phyloP scores from a whole-genome alignment of 1,140 invertebrate genomes.

The Drosophila sechellia region DNA sequence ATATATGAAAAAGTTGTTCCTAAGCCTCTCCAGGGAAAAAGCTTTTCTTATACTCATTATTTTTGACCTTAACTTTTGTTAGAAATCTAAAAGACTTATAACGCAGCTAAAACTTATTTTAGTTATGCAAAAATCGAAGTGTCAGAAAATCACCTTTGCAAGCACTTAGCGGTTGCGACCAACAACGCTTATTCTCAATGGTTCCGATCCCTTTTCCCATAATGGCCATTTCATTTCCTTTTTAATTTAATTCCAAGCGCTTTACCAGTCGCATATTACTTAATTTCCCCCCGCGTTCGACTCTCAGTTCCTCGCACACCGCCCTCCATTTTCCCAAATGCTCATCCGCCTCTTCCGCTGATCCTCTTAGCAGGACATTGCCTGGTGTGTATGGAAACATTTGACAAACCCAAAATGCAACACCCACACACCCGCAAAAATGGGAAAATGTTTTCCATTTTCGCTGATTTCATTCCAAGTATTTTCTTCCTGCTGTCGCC shows the following conservation, averaged over 20 bases:
- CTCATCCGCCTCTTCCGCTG: slow-evolving; percentile 29
- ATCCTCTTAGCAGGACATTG: slow-evolving; percentile 67
- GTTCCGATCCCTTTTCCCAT: slow-evolving; percentile 13
- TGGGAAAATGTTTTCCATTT: slow-evolving; percentile 58
- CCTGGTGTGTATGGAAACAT: slow-evolving; percentile 27
- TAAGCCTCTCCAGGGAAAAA: too few relatives aligned
- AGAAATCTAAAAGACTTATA: too few relatives aligned
- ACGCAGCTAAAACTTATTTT: too few relatives aligned
- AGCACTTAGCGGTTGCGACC: neutral
- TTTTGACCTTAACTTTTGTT: too few relatives aligned
- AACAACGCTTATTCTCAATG: neutral
- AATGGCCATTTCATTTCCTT: slow-evolving; percentile 65
- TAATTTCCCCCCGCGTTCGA: slow-evolving; percentile 51
- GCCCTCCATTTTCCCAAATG: slow-evolving; percentile 12
- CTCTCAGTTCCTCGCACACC: slow-evolving; percentile 45
- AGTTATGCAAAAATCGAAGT: too few relatives aligned
- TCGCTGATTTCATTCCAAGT: slow-evolving; percentile 61
- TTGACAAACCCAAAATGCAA: slow-evolving; percentile 64
- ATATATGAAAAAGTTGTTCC: neutral
- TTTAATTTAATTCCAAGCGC: slow-evolving; percentile 72
- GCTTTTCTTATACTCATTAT: too few relatives aligned
- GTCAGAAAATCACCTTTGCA: neutral
- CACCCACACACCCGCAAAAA: slow-evolving; percentile 39
- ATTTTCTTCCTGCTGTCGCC: slow-evolving; percentile 44
- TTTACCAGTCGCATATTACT: slow-evolving; percentile 41